Evolutionary conservation across 1,140 invertebrate species (phyloP), one percentile per base, ranked within the genome.

Genomic region (Hyposmocoma kahamanoa): DNA sequence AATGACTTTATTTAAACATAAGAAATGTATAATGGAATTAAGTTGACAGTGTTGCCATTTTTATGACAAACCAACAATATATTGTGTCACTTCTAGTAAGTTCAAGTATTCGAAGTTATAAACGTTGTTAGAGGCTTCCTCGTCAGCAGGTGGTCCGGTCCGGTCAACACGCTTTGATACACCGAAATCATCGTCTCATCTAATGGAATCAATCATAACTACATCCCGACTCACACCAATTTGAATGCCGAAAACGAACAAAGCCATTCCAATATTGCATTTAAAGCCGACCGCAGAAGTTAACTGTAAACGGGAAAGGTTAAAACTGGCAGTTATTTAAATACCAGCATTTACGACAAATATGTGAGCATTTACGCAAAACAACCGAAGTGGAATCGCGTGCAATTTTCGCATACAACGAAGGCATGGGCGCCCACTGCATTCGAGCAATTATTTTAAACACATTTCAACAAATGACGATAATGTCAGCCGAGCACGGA

Each of bases 381-480:
- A 72, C 66, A 67, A 71, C 61, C 56, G 62, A 51, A 68, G 51
- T 60, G 66, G 59, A 59, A 78, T 84, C 71, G 81, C 79, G 79
- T 81, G 82, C 79, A 76, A 82, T 82, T 81, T 82, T 76, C 71
- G 57, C 67, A 67, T 68, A 73, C 76, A 67, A 66, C 63, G 59
- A 63, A 68, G 62, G 68, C n/a, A 78, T 75, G 72, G 53, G 67
- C 59, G 70, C 68, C 56, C 76, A n/a, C n/a, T n/a, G 72, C 67
- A 56, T 66, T 66, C 63, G 68, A 64, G 56, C 78, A 83, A 85
- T 85, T 85, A 85, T 83, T 85, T 83, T 85, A 85, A 85, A 85
- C 64, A 82, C 79, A 76, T 85, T 85, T 85, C 82, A 85, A 85
- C 82, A 83, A 85, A 80, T 77, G 77, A 80, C 67, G 71, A 76